Conservation (phyloP, 1,140 invertebrate genomes). For the Eriocheir sinensis region DNA sequence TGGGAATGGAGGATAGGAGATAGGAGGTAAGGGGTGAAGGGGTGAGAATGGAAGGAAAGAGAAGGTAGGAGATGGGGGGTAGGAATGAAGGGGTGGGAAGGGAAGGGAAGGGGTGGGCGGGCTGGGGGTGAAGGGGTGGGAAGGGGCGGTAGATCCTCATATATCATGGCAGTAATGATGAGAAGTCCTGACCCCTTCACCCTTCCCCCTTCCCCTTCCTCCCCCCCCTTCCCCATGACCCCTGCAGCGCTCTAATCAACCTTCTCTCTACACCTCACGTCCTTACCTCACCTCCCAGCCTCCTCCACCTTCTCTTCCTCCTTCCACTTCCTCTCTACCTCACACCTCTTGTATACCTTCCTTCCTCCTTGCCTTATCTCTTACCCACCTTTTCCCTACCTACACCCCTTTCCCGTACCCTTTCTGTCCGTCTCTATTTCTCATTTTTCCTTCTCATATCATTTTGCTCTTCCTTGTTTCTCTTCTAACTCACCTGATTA, state of each 20-base stretch:
- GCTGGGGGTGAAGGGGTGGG: not conserved
- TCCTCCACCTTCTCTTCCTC: not conserved
- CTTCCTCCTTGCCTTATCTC: not conserved
- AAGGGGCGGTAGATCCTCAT: not conserved
- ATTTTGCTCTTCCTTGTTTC: no score
- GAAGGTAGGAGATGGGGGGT: not conserved
- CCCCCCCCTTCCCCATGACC: slow-evolving; percentile 7
- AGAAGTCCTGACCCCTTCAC: not conserved
- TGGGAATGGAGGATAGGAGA: not conserved
- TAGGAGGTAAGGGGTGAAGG: not conserved
- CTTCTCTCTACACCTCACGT: not conserved
- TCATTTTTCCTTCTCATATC: no score
- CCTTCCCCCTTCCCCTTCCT: not conserved
- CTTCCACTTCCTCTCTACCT: not conserved
- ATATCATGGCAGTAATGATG: slow-evolving; percentile 51
- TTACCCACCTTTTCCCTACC: not conserved
- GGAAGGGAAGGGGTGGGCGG: slow-evolving; percentile 2
- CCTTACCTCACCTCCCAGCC: not conserved
- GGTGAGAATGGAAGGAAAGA: not conserved
- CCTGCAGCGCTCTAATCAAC: slow-evolving; percentile 27
- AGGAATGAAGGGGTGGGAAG: not conserved
- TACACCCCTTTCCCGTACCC: no score
- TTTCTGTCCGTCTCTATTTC: no score
- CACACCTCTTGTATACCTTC: not conserved
- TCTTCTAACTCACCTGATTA: no score